A percentile compares a stretch with the other conserved stretches of the same genome.
phyloP scores from a whole-genome alignment of 2,888 invertebrate genomes.

The Ecliptopera silaceata region DNA sequence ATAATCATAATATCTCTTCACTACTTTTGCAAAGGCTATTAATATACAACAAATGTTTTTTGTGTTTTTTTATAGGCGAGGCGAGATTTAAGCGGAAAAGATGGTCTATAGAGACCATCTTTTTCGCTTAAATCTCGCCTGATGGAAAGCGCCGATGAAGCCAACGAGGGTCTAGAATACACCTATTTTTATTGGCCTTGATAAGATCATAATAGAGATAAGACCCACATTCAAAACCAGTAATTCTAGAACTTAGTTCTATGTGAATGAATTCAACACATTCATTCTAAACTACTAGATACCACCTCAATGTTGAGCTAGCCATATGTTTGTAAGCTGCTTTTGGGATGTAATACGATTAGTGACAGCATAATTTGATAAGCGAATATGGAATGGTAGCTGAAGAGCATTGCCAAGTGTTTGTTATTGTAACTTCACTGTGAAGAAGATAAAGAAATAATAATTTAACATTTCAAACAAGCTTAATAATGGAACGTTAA shows the following conservation, averaged over 20 bases:
- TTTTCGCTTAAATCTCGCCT: no score
- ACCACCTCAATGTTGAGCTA: background rate
- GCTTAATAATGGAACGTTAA: background rate
- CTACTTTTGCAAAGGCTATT: no score
- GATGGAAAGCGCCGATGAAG: no score
- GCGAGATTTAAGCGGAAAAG: no score
- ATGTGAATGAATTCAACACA: background rate
- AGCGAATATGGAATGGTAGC: constrained; percentile 36
- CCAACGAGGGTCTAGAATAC: no score
- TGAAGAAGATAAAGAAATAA: background rate
- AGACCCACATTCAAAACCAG: background rate
- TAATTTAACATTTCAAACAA: background rate
- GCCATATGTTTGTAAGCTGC: constrained; percentile 4
- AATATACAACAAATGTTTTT: no score
- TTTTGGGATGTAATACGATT: constrained; percentile 57
- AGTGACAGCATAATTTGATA: constrained; percentile 54
- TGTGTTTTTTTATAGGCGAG: no score
- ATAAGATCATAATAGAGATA: no score
- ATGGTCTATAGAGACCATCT: no score
- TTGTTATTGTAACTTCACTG: constrained; percentile 11
- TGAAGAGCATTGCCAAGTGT: constrained; percentile 25
- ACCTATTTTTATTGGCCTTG: no score
- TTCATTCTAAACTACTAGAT: background rate
- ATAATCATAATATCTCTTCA: no score
- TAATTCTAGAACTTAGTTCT: background rate